Evolutionary conservation across 2,888 invertebrate genomes (phyloP), one percentile per base, ranked within the genome.

Genomic region (Altica lythri): DNA sequence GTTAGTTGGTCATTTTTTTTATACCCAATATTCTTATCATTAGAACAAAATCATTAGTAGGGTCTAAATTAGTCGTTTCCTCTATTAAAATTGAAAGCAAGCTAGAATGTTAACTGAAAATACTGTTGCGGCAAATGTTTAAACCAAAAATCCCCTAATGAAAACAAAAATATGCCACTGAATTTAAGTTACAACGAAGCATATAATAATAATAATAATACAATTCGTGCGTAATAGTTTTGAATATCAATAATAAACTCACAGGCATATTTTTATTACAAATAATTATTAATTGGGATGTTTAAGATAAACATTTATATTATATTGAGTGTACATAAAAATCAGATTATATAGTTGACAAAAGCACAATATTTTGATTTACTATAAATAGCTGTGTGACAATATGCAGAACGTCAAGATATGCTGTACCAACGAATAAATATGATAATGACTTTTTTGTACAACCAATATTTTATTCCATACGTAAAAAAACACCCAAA

Each of bases 401-500:
- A n/a, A 40, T 29, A 40, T 19, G 13, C 22, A 34, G 13, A 50
- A 34, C 19, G n/a, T n/a, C n/a, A n/a, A n/a, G n/a, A n/a, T n/a
- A n/a, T 32, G 35, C 22, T 43, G 25, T 47, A 30, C 29, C 53
- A 53, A 57, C 53, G 45, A 52, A 56, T n/a, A 30, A 18, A 13
- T 30, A 25, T 40, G 8, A 35, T 22, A 19, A 43, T 46, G 35
- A 51, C 17, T 60, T 59, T 57, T 57, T 53, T 59, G 57, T 61
- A 57, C 57, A 52, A 61, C 42, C 55, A 54, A 59, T 55, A 56
- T 55, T 44, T 25, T 30, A 49, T 44, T 44, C 37, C 42, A 58
- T 60, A 60, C 55, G 55, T 60, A 55, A 60, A 58, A 46, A 38
- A 38, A 63, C 53, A 59, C 49, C 55, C 44, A 58, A 67, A 69